Evolutionary conservation across 2,888 invertebrate genomes (phyloP).

Genomic region (Hyposoter didymator): DNA sequence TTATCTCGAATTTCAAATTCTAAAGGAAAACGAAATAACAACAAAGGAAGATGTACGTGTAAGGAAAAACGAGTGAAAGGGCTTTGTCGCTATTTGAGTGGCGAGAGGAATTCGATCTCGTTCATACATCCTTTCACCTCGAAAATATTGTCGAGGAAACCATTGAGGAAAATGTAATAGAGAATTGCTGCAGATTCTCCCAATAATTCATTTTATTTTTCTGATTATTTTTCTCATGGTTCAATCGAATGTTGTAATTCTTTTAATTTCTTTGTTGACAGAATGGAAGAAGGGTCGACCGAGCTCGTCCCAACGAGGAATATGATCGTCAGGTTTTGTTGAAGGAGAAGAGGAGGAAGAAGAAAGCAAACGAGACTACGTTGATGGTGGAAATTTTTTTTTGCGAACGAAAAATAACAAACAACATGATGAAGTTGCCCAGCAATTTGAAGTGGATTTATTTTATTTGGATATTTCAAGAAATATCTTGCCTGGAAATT

Average conservation of each 20-base stretch:
- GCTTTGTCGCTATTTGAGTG: slow-evolving; percentile 9
- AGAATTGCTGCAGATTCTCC: neutral
- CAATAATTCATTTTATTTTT: neutral
- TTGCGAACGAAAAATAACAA: neutral
- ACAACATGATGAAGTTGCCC: slow-evolving; percentile 18
- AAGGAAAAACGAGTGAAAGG: slow-evolving; percentile 43
- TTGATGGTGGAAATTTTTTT: neutral
- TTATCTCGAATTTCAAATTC: neutral
- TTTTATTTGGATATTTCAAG: slow-evolving; percentile 27
- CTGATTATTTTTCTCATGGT: neutral
- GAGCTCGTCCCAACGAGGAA: slow-evolving; percentile 28
- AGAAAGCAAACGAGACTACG: neutral
- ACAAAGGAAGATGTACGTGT: neutral
- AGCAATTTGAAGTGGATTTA: slow-evolving; percentile 40
- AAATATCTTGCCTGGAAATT: slow-evolving; percentile 17
- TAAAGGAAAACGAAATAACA: neutral
- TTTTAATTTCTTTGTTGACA: slow-evolving; percentile 18
- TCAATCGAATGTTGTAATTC: neutral
- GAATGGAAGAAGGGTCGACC: slow-evolving; percentile 43
- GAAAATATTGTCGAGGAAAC: slow-evolving; percentile 23
- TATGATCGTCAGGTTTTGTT: slow-evolving; percentile 43
- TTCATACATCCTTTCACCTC: slow-evolving; percentile 50
- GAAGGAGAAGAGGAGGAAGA: slow-evolving; percentile 1
- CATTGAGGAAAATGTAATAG: neutral
- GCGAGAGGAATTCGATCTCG: slow-evolving; percentile 12